These are phyloP conservation scores for Coptotermes formosanus DNA, from an alignment of 1,140 invertebrate genomes.

Conservation along the genomic window DNA sequence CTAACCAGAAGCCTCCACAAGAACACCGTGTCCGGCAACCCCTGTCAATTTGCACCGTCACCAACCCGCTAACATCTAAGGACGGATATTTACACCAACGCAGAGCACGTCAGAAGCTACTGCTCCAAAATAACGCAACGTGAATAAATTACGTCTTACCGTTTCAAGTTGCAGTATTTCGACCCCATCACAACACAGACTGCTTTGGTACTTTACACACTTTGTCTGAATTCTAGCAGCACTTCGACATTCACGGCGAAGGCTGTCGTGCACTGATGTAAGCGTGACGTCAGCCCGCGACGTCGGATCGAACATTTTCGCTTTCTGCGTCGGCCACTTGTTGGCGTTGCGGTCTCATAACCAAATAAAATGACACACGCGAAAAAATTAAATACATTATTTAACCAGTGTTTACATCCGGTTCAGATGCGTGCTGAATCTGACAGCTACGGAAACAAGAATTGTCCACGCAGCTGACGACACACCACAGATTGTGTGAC, in stretches of 20 bases:
- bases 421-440: not conserved
- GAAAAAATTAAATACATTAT: not conserved
- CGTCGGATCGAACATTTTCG: conserved; percentile 23
- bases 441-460: too few species aligned
- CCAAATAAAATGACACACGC: not conserved
- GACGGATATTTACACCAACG: too few species aligned
- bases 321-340: conserved; percentile 21
- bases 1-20: not conserved
- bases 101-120: not conserved
- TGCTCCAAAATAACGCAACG: not conserved
- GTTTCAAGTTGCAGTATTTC: not conserved
- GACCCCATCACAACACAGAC: not conserved
- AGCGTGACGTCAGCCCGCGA: not conserved
- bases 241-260: not conserved
- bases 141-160: not conserved
- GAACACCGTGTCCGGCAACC: not conserved
- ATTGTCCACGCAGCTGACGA: too few species aligned
- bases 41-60: not conserved
- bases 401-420: not conserved
- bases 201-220: not conserved
- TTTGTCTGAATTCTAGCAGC: not conserved
- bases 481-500: too few species aligned
- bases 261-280: not conserved
- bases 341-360: conserved; percentile 27
- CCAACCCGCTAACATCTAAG: too few species aligned